Percentiles rank a stretch among this genome's conserved stretches.
phyloP scores from a whole-genome alignment of 2,888 invertebrate genomes.

The Cheilosia grossa region DNA sequence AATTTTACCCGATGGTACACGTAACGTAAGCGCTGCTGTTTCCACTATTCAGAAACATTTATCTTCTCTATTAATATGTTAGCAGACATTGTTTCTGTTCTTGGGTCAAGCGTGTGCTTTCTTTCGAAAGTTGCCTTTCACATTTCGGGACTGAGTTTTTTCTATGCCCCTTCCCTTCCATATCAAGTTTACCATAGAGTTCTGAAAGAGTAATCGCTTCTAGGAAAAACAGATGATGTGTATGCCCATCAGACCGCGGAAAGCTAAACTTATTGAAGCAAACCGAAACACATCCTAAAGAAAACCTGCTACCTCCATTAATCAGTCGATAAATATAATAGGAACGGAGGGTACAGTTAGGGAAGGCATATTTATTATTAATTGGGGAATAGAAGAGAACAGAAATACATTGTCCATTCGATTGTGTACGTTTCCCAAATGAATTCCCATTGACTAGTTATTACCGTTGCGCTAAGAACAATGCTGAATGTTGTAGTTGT shows the following conservation, averaged over 20 bases:
- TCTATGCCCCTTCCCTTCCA: neutral
- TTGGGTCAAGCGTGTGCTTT: neutral
- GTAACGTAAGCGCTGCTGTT: too few relatives aligned
- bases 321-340: neutral
- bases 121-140: neutral
- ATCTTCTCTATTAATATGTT: too few relatives aligned
- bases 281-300: conserved; percentile 1
- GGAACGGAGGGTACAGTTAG: conserved; percentile 9
- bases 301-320: conserved; percentile 1
- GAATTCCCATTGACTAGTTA: conserved; percentile 43
- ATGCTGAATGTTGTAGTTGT: conserved; percentile 15
- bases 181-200: neutral
- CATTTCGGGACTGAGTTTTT: neutral
- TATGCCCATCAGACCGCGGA: conserved; percentile 28
- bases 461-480: conserved; percentile 44
- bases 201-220: neutral
- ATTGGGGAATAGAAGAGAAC: conserved; percentile 26
- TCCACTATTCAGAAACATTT: too few relatives aligned
- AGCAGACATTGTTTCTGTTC: too few relatives aligned
- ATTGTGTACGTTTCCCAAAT: conserved; percentile 9
- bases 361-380: conserved; percentile 27
- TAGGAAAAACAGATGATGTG: neutral
- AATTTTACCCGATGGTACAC: too few relatives aligned
- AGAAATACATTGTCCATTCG: conserved; percentile 11
- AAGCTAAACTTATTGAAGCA: conserved; percentile 46